These are phyloP conservation scores for Melanargia galathea DNA, from an alignment of 2,888 invertebrate species.

Conservation along the genomic window DNA sequence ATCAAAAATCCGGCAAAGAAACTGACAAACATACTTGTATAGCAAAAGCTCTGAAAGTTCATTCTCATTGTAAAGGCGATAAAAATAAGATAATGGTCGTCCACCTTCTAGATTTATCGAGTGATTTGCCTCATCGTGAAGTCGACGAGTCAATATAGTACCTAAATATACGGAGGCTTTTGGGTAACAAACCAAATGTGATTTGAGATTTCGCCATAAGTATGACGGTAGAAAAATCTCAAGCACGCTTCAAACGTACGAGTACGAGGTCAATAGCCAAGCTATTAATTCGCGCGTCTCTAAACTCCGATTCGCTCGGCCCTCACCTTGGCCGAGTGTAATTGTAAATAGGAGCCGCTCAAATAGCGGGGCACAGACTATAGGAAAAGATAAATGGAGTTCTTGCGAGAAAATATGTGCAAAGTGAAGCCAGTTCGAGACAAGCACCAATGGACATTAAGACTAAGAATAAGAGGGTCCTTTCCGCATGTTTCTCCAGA, in stretches of 20 bases:
- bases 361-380: conserved; percentile 39
- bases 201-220: background rate
- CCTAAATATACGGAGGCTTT: too few species aligned
- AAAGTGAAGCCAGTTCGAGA: background rate
- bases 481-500: too few species aligned
- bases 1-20: too few species aligned
- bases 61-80: too few species aligned
- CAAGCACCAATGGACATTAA: background rate
- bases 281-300: conserved; percentile 50
- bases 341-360: conserved; percentile 54
- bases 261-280: conserved; percentile 54
- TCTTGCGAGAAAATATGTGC: background rate
- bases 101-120: too few species aligned
- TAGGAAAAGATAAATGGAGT: background rate
- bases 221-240: conserved; percentile 28
- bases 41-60: too few species aligned
- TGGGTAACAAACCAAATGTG: background rate
- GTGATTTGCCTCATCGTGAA: too few species aligned
- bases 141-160: too few species aligned
- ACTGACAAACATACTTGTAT: too few species aligned
- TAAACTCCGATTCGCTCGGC: conserved; percentile 47
- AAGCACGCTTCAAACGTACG: conserved; percentile 38
- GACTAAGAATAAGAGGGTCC: too few species aligned
- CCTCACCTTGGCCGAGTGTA: conserved; percentile 73
- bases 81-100: too few species aligned